Evolutionary conservation across 2,113 vertebrate genomes (phyloP).

Genomic region (Calypte anna): DNA sequence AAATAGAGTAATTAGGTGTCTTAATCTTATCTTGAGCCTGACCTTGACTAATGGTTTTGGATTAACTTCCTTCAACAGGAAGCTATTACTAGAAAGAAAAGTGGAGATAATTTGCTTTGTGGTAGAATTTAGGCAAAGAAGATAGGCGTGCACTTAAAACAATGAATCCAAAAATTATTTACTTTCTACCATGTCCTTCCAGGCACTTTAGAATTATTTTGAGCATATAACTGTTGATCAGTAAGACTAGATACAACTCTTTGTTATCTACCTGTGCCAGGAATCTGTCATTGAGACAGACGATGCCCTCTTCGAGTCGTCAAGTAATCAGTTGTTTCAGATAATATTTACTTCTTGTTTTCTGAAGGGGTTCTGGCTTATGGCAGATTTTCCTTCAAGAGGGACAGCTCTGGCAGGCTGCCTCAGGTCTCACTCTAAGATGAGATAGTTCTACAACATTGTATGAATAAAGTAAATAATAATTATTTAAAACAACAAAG

Average conservation of each 20-base stretch:
- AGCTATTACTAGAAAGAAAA: not conserved
- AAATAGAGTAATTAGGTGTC: not conserved
- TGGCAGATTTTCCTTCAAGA: not conserved
- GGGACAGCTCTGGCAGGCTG: not conserved
- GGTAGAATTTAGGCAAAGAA: not conserved
- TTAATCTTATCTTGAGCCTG: not conserved
- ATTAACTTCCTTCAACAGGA: not conserved
- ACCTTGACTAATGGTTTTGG: not conserved
- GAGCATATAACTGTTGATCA: not conserved
- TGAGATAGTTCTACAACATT: not conserved
- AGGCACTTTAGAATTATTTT: not conserved
- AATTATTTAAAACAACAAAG: not conserved
- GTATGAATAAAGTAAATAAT: not conserved
- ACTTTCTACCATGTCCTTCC: not conserved
- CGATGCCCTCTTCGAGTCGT: not conserved
- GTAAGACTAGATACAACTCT: not conserved
- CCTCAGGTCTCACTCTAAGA: not conserved
- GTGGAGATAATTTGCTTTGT: not conserved
- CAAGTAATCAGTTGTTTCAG: not conserved
- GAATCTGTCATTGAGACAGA: not conserved
- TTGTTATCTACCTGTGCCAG: not conserved
- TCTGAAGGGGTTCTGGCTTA: not conserved
- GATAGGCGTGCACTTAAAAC: not conserved
- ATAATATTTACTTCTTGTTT: not conserved
- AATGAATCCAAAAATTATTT: not conserved